Evolutionary conservation across 1,140 invertebrate genomes (phyloP).

Genomic region (Macrocentrus cingulum): DNA sequence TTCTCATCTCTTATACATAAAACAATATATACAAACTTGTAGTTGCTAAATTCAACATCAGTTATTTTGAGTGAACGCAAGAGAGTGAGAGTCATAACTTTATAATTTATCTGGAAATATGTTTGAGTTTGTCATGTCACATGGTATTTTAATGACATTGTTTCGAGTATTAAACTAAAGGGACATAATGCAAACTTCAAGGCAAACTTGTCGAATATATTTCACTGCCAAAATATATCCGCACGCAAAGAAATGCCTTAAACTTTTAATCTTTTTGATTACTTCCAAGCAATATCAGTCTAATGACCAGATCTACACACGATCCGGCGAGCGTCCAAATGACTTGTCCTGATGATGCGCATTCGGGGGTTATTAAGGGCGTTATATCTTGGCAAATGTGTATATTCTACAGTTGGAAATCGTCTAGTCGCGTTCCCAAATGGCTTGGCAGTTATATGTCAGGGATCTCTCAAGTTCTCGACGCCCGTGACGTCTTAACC

Average conservation of each 20-base stretch:
- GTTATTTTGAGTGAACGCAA: not conserved
- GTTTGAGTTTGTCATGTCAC: not conserved
- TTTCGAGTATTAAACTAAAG: not conserved
- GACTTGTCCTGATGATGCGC: conserved; percentile 18
- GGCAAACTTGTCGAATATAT: too few species aligned
- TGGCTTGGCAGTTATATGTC: conserved; percentile 33
- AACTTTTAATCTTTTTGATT: conserved; percentile 9
- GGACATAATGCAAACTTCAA: not conserved
- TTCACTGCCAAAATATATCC: not conserved
- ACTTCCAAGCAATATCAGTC: conserved; percentile 14
- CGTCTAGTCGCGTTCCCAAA: conserved; percentile 35
- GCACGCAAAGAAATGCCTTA: not conserved
- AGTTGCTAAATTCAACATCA: conserved; percentile 28
- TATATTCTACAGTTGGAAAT: conserved; percentile 16
- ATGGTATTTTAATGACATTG: not conserved
- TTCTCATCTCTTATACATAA: conserved; percentile 37
- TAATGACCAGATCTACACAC: conserved; percentile 15
- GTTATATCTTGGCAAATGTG: conserved; percentile 41
- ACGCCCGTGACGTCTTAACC: conserved; percentile 37
- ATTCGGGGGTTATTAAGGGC: conserved; percentile 25
- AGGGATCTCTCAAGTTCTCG: conserved; percentile 36
- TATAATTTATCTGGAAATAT: conserved; percentile 18
- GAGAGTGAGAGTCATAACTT: conserved; percentile 15
- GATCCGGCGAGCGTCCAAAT: conserved; percentile 22
- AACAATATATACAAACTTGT: too few species aligned